phyloP scores from a whole-genome alignment of 2,797 vertebrate species.

The Ataeniobius toweri region DNA sequence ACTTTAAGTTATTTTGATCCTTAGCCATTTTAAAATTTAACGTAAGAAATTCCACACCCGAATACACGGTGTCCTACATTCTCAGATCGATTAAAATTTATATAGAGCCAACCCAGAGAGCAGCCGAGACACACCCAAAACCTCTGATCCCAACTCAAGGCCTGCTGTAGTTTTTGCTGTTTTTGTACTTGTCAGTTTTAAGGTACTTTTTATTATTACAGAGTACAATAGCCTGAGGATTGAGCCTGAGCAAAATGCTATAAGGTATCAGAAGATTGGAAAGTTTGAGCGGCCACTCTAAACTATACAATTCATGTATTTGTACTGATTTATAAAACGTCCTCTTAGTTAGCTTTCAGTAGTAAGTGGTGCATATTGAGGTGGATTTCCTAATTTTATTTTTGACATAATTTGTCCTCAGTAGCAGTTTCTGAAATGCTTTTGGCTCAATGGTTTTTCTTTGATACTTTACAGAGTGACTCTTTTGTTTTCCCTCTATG shows the following conservation, averaged over 20 bases:
- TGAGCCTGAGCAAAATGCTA: background rate
- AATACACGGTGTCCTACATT: conserved; percentile 3
- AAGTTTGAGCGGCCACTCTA: background rate
- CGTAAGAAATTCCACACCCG: background rate
- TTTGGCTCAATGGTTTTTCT: background rate
- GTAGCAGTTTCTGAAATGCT: background rate
- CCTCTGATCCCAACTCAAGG: conserved; percentile 14
- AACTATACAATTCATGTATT: background rate
- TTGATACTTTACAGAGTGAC: background rate
- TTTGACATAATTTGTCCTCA: background rate
- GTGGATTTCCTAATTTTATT: background rate
- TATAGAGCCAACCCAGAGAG: conserved; percentile 21
- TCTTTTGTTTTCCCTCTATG: background rate
- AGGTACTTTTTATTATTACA: conserved; percentile 8
- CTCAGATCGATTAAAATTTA: conserved; percentile 43
- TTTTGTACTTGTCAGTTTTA: background rate
- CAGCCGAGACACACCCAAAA: conserved; percentile 19
- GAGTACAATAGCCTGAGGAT: background rate
- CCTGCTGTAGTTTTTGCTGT: conserved; percentile 11
- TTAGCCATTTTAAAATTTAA: conserved; percentile 15
- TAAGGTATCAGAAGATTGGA: background rate
- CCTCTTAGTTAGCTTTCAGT: background rate
- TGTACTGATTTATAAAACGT: background rate
- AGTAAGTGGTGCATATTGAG: background rate
- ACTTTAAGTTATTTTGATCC: conserved; percentile 24